Evolutionary conservation across 2,797 vertebrate species (phyloP), one percentile per base, ranked within the genome.

Genomic region (Tolypeutes matacus): DNA sequence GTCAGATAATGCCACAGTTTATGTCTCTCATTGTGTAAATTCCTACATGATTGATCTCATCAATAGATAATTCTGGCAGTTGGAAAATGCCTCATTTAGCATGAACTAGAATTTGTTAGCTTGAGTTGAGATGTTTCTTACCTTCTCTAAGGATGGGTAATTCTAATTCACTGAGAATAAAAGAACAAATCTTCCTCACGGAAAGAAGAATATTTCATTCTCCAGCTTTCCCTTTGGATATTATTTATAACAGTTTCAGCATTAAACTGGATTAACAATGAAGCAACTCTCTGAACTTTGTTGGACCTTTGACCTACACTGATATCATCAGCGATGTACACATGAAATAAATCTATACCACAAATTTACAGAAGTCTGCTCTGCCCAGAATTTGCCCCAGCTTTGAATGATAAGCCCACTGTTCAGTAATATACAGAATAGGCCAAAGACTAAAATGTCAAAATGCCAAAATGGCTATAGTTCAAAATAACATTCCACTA

Each of bases 271-370:
- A 93, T 82, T 80, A 86, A 14, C 69, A 86, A 65, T 76, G 51
- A 91, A 92, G 88, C 25, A 86, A 65, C 62, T 78, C 46, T 82
- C 62, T 95, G 56, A 89, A 21, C 91, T 94, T 96, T 89, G 78
- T 95, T 94, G 60, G 39, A 96, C 51, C 75, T 83, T 91, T 94
- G 58, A 86, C 34, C 91, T 89, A 86, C 10, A 51, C 15, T 70
- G 75, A 91, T 86, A 82, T 75, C 58, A 27, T n/a, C 89, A 95
- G 73, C 88, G 62, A 94, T 92, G n/a, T 89, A 89, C 60, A 70
- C 12, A 72, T 83, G n/a, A 89, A 89, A 93, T 88, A 70, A 53
- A 76, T 91, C 69, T 89, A 64, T 11, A 85, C 18, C 12, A 49
- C 17, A 89, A 86, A 39, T 29, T 86, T 85, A 95, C 3, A 96